Percentiles rank a stretch among this genome's conserved stretches.
These are phyloP conservation scores for Dryomyza anilis DNA, from an alignment of 2,888 invertebrate genomes.

Conservation along the genomic window DNA sequence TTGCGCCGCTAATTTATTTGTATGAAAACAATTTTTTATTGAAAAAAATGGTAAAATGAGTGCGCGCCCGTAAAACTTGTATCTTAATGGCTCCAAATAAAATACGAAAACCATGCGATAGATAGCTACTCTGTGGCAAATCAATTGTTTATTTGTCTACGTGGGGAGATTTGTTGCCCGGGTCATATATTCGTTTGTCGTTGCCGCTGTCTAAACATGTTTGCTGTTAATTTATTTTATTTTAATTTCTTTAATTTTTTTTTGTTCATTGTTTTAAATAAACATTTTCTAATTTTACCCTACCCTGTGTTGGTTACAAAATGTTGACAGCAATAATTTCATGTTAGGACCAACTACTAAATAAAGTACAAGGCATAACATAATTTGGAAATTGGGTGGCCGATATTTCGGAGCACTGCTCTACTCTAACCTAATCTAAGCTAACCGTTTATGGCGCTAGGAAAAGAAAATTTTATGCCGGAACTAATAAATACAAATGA, in stretches of 20 bases:
- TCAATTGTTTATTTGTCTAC: conserved; percentile 41
- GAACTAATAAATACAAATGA: too few species aligned
- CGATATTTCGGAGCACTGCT: too few species aligned
- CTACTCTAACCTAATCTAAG: too few species aligned
- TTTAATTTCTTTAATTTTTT: neutral
- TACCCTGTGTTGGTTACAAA: neutral
- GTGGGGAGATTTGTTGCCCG: conserved; percentile 46
- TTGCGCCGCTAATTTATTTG: conserved; percentile 20
- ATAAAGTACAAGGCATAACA: too few species aligned
- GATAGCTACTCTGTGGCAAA: neutral
- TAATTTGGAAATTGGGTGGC: too few species aligned
- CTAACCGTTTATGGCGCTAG: too few species aligned
- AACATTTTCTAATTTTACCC: too few species aligned
- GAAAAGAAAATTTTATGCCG: too few species aligned
- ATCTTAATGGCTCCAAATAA: conserved; percentile 8
- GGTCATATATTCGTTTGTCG: conserved; percentile 53
- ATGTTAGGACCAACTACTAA: too few species aligned
- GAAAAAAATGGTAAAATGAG: too few species aligned
- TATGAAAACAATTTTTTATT: neutral
- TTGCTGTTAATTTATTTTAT: neutral
- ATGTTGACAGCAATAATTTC: neutral
- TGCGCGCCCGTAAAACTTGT: conserved; percentile 9
- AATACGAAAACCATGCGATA: neutral
- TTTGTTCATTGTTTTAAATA: neutral
- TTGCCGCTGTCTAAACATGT: conserved; percentile 37